Base-by-base conservation (phyloP, 2,888 invertebrate genomes). In the Venustoraphidia nigricollis region DNA sequence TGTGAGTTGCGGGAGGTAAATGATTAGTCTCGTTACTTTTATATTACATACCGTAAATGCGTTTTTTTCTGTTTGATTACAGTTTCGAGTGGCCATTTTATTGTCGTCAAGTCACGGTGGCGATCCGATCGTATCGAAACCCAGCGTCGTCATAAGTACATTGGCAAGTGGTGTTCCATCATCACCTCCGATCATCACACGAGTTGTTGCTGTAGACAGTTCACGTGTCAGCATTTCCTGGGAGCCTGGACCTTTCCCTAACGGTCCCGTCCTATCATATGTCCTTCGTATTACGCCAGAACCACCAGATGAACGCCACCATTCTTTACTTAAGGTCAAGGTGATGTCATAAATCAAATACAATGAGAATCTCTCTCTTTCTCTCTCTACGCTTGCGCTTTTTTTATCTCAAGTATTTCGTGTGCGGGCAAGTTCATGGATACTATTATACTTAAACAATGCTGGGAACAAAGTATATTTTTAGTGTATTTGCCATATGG, bases 41-140 rank as follows among this genome's bases (percentile, higher is more conserved):
- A 2, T n/a, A 38, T n/a, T n/a, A n/a, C n/a, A n/a, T n/a, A n/a
- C n/a, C n/a, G n/a, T n/a, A n/a, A n/a, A n/a, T n/a, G n/a, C n/a
- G n/a, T n/a, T n/a, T 56, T 45, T 34, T 41, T 49, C 8, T 47
- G 52, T 52, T 51, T 36, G 39, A 46, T 66, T 66, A n/a, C 68
- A 92, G 92, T 94, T 94, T 69, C 84, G 92, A 49, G 82, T 93
- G 50, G 87, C 88, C 41, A 73, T 90, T 56, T 75, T 87, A 45
- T 69, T 92, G 45, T 81, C 85, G 4, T 76, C 78, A 9, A 42
- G 53, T 34, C 77, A 79, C 51, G 74, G 75, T 52, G 76, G 77
- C 2, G 77, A 81, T 50, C 78, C 81, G 8, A 76, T 85, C 0
- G 78, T 83, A 53, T 85, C 88, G 0, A 76, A 79, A 9, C 77